Conservation (phyloP, 2,797 vertebrate species). For the Xyrichtys novacula region DNA sequence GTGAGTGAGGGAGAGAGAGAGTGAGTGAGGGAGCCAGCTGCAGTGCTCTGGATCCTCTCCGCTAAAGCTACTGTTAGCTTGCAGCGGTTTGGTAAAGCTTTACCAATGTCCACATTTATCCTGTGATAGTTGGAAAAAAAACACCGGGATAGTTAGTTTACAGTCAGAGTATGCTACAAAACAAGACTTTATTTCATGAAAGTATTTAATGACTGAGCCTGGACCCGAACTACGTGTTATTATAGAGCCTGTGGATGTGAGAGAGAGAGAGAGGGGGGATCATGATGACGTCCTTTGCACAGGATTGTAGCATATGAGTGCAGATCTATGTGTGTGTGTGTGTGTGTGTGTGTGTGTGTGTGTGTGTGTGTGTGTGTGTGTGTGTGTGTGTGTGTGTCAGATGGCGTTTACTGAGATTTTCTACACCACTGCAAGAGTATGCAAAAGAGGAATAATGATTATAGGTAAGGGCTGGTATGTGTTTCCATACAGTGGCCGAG, state of each 20-base stretch:
- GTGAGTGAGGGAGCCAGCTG: conserved; percentile 32
- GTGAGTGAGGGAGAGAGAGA: too few species aligned
- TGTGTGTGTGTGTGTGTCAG: neutral
- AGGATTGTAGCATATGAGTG: conserved; percentile 55
- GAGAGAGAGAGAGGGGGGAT: conserved; percentile 14
- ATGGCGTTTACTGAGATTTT: conserved; percentile 28
- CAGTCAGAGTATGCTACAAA: neutral
- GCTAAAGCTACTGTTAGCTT: conserved; percentile 52
- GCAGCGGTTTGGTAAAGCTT: conserved; percentile 58
- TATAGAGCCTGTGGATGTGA: conserved; percentile 33
- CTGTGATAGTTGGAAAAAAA: conserved; percentile 4
- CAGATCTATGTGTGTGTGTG: conserved; percentile 13
- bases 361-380: conserved; percentile 1
- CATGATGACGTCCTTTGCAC: conserved; percentile 67
- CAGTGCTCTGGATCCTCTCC: conserved; percentile 22
- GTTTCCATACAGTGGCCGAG: too few species aligned
- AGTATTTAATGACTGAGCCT: neutral
- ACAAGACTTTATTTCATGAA: neutral
- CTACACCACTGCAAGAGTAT: conserved; percentile 5
- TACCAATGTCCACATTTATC: neutral
- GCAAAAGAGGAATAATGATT: neutral
- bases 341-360: conserved; percentile 4
- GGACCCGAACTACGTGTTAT: conserved; percentile 42
- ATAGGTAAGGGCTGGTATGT: too few species aligned
- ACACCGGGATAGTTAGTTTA: neutral